Percentiles rank a stretch among this genome's conserved stretches.
These are phyloP conservation scores for Sebastiscus tertius DNA, from an alignment of 2,797 vertebrate species.

Conservation along the genomic window DNA sequence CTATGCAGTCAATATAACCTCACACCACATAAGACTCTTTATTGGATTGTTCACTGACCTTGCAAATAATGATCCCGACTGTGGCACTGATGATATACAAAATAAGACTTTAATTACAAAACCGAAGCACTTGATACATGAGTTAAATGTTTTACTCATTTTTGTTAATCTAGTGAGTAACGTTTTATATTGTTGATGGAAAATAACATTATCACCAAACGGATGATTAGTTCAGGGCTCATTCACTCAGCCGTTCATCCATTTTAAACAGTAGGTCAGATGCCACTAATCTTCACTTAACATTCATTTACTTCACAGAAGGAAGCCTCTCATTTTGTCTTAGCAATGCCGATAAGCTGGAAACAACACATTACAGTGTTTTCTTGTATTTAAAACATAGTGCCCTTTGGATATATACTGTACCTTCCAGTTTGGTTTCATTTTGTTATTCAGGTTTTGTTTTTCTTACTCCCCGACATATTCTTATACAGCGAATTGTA, in stretches of 20 bases:
- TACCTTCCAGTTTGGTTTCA: background rate
- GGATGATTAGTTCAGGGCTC: background rate
- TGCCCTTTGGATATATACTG: background rate
- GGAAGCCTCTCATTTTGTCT: background rate
- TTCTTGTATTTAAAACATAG: background rate
- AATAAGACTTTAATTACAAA: constrained; percentile 6
- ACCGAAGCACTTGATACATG: background rate
- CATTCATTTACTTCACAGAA: background rate
- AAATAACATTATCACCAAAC: background rate
- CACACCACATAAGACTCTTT: constrained; percentile 21
- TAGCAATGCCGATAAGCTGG: too few species aligned
- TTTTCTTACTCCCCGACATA: background rate
- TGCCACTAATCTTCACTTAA: background rate
- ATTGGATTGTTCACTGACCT: constrained; percentile 13
- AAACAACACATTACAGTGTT: background rate
- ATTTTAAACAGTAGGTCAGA: background rate
- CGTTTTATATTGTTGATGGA: background rate
- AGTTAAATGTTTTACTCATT: background rate
- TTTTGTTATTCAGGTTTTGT: background rate
- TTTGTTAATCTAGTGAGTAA: background rate
- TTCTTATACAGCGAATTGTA: too few species aligned
- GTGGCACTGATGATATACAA: background rate
- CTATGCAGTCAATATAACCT: constrained; percentile 11
- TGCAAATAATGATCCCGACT: constrained; percentile 20
- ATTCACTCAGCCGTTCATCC: background rate